phyloP scores from a whole-genome alignment of 2,888 invertebrate genomes.

The Xanthia icteritia region DNA sequence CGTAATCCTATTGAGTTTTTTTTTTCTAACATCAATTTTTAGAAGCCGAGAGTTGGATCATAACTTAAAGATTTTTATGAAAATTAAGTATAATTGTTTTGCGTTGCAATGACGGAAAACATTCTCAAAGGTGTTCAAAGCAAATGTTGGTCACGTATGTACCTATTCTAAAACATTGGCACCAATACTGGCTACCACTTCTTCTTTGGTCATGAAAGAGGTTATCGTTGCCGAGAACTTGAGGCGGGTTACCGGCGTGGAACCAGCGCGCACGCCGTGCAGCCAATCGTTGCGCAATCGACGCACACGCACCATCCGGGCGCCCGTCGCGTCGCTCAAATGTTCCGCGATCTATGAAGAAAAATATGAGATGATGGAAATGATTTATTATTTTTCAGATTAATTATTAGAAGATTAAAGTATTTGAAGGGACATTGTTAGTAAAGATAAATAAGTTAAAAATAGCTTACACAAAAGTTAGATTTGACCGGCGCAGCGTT shows the following conservation, averaged over 20 bases:
- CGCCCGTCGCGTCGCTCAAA: slow-evolving; percentile 35
- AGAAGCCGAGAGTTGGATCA: background rate
- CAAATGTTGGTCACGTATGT: slow-evolving; percentile 6
- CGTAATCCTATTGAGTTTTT: background rate
- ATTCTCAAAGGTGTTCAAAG: background rate
- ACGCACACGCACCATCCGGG: slow-evolving; percentile 68
- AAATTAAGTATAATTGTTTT: background rate
- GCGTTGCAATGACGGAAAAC: background rate
- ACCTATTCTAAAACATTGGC: slow-evolving; percentile 9
- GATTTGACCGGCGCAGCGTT: background rate
- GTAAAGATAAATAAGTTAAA: background rate
- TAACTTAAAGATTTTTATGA: background rate
- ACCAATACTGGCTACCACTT: slow-evolving; percentile 21
- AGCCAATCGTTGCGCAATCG: slow-evolving; percentile 82
- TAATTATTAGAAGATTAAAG: no score
- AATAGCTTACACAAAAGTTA: background rate
- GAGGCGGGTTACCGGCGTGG: slow-evolving; percentile 76
- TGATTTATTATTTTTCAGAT: slow-evolving; percentile 28
- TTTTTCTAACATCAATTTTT: background rate
- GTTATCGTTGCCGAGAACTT: slow-evolving; percentile 87
- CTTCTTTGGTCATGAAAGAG: slow-evolving; percentile 75
- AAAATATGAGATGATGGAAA: slow-evolving; percentile 24
- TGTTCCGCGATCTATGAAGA: slow-evolving; percentile 52
- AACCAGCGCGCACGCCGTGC: slow-evolving; percentile 73
- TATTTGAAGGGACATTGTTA: background rate